A percentile compares a stretch with the other conserved stretches of the same genome.
These are phyloP conservation scores for Tringa solitaria DNA, from an alignment of 2,113 vertebrate genomes.

Conservation along the genomic window DNA sequence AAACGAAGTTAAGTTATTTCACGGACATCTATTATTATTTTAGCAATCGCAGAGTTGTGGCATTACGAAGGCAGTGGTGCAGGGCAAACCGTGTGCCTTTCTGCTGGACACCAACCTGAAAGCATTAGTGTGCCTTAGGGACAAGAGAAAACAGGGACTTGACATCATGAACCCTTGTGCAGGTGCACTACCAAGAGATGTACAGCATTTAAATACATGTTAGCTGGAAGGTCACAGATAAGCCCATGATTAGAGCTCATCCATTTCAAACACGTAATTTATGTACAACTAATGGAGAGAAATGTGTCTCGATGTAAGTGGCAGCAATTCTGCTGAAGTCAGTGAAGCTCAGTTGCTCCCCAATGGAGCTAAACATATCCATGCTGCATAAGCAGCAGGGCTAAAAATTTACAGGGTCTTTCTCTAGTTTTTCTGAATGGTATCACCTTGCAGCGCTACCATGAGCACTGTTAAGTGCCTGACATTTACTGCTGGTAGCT, in stretches of 20 bases:
- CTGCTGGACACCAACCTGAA: background rate
- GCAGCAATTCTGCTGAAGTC: background rate
- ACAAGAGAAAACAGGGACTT: background rate
- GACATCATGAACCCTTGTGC: background rate
- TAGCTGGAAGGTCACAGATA: background rate
- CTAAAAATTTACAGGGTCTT: background rate
- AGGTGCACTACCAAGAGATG: background rate
- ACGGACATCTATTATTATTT: background rate
- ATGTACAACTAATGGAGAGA: background rate
- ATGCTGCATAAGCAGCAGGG: background rate
- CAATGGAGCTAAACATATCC: background rate
- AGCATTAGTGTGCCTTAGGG: background rate
- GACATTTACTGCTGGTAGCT: background rate
- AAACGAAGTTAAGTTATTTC: background rate
- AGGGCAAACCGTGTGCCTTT: background rate
- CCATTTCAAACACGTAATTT: background rate
- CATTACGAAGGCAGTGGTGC: background rate
- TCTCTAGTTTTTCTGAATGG: background rate
- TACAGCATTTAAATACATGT: background rate
- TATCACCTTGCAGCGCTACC: background rate
- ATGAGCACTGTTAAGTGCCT: background rate
- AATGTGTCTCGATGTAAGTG: background rate
- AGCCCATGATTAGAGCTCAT: background rate
- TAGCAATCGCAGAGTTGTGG: background rate
- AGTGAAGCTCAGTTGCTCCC: background rate